Percentiles rank a stretch among this genome's conserved stretches.
phyloP scores from a whole-genome alignment of 2,797 vertebrate genomes.

The Diplodus sargus region DNA sequence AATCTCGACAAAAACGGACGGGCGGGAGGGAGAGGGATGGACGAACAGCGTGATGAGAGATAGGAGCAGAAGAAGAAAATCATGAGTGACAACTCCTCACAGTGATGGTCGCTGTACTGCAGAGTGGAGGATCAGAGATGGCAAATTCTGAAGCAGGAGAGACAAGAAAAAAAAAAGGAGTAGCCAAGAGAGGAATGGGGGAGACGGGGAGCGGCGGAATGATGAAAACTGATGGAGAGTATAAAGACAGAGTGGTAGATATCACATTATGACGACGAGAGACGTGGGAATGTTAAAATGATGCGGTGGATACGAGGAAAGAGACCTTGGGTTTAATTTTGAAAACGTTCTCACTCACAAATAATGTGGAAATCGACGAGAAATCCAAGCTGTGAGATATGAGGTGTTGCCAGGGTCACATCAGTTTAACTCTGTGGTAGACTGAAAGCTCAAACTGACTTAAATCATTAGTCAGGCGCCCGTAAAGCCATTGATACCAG shows the following conservation, averaged over 20 bases:
- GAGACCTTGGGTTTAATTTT: slow-evolving; percentile 47
- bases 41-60: slow-evolving; percentile 36
- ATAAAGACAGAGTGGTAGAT: slow-evolving; percentile 7
- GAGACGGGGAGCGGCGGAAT: background rate
- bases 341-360: slow-evolving; percentile 20
- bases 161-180: background rate
- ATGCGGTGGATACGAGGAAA: background rate
- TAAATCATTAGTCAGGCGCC: slow-evolving; percentile 47
- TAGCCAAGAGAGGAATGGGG: slow-evolving; percentile 1
- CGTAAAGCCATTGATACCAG: slow-evolving; percentile 48
- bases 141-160: background rate
- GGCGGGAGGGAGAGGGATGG: slow-evolving; percentile 22
- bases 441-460: slow-evolving; percentile 47
- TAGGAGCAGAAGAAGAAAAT: slow-evolving; percentile 47
- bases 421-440: slow-evolving; percentile 25
- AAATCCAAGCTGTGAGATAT: slow-evolving; percentile 40
- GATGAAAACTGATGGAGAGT: background rate
- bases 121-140: slow-evolving; percentile 39
- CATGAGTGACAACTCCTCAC: slow-evolving; percentile 61
- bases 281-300: slow-evolving; percentile 11
- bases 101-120: slow-evolving; percentile 35
- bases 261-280: slow-evolving; percentile 9
- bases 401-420: slow-evolving; percentile 62
- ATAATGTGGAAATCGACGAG: slow-evolving; percentile 24
- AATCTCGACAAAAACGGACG: slow-evolving; percentile 23